Base-by-base conservation (phyloP, 2,797 vertebrate genomes). In the Characodon lateralis region DNA sequence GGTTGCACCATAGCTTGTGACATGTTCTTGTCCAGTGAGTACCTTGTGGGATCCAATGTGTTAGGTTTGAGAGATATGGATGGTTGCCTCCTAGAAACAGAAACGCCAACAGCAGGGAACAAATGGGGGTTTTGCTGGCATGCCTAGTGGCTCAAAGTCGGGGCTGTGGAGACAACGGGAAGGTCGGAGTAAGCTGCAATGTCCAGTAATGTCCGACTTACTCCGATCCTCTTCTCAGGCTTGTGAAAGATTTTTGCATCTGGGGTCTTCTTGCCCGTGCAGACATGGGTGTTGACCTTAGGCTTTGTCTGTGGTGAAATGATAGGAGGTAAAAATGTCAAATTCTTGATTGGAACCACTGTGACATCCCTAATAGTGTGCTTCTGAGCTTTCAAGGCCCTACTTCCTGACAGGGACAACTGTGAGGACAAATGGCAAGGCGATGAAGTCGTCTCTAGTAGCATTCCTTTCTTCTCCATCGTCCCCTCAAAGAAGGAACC, bases 261-360 rank as follows among this genome's bases (percentile, higher is more conserved):
- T 43, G 41, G 18, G 48, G 70, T 31, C 61, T 69, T 82, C 50
- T 79, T 85, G 41, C 51, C 68, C 63, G 39, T 76, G 78, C 71
- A 75, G 70, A 58, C 48, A 50, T 78, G 72, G 20, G 41, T 48
- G 2, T 22, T 10, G 41, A 26, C n/a, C 24, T 66, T 88, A 26
- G 69, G 76, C 77, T 71, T 79, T 24, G 41, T 58, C 10, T 56
- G 83, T 5, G 76, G 75, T 31, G 86, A 72, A 77, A 84, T 89
- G 20, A 96, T 91, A 0, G 94, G 93, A 28, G 95, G 95, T 66
- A 95, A 84, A 81, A 95, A 89, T 24, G 88, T 80, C n/a, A 94
- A 83, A 80, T 81, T 95, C 84, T 85, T 93, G 53, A 94, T 90
- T 8, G 91, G 89, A 73, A 93, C 77, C 10, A 84, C 24, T 3